phyloP scores from a whole-genome alignment of 1,140 invertebrate species.

The Drosophila ironensis region DNA sequence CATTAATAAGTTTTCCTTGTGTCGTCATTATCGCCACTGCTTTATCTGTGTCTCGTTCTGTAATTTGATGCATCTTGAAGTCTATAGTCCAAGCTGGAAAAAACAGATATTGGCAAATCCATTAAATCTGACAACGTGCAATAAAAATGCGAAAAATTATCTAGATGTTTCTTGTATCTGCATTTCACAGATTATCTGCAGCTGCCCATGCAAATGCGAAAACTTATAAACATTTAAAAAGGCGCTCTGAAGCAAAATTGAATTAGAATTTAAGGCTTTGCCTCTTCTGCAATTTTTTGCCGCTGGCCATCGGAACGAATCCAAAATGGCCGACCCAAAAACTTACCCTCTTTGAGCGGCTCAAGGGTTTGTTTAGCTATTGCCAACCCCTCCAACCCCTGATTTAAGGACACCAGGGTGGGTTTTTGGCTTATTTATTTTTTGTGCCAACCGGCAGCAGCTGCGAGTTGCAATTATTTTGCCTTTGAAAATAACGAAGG shows the following conservation, averaged over 20 bases:
- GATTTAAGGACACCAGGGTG: constrained; percentile 46
- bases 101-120: constrained; percentile 33
- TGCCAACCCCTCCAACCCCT: constrained; percentile 30
- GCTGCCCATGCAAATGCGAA: constrained; percentile 30
- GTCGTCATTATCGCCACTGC: constrained; percentile 26
- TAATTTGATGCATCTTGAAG: constrained; percentile 26
- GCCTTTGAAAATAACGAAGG: constrained; percentile 9
- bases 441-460: constrained; percentile 25
- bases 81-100: neutral
- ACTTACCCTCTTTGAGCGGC: constrained; percentile 54
- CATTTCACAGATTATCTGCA: constrained; percentile 20
- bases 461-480: constrained; percentile 38
- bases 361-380: constrained; percentile 58
- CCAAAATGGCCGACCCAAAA: constrained; percentile 66
- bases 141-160: neutral
- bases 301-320: constrained; percentile 22
- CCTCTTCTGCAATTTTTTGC: constrained; percentile 12
- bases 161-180: neutral
- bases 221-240: neutral
- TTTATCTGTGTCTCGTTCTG: constrained; percentile 9
- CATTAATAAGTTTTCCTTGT: constrained; percentile 71
- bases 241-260: constrained; percentile 13
- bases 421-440: constrained; percentile 22
- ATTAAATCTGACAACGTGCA: constrained; percentile 5
- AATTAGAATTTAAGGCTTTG: constrained; percentile 24